Conservation (phyloP, 2,797 vertebrate genomes). For the Sebastes trivittatus region DNA sequence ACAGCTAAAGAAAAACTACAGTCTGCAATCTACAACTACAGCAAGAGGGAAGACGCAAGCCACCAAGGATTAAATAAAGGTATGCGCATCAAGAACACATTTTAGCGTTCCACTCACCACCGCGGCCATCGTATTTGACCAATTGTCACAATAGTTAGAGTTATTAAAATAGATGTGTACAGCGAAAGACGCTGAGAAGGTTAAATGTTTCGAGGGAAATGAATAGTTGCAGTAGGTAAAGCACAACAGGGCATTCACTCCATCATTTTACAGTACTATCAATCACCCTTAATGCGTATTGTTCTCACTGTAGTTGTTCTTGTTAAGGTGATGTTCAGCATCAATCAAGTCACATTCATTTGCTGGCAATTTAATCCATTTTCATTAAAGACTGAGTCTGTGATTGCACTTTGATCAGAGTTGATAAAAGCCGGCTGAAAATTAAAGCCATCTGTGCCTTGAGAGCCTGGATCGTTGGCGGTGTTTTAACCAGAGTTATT, state of each 20-base stretch:
- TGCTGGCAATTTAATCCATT: constrained; percentile 58
- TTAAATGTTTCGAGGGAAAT: neutral
- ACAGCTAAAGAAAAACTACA: too few relatives aligned
- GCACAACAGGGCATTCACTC: constrained; percentile 12
- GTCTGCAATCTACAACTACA: too few relatives aligned
- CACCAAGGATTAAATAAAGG: too few relatives aligned
- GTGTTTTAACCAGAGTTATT: constrained; percentile 49
- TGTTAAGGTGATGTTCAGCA: constrained; percentile 64
- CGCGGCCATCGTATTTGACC: rapidly evolving
- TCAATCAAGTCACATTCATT: constrained; percentile 65
- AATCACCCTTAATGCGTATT: constrained; percentile 57
- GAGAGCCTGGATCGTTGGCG: constrained; percentile 40
- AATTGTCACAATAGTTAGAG: rapidly evolving
- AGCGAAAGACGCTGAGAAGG: neutral
- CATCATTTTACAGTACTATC: constrained; percentile 45
- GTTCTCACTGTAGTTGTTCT: constrained; percentile 50
- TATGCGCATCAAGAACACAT: neutral
- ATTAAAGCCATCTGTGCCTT: constrained; percentile 51
- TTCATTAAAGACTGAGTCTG: constrained; percentile 53
- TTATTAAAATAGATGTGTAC: neutral
- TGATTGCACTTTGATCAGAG: constrained; percentile 64
- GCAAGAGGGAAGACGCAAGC: too few relatives aligned
- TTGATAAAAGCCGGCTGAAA: constrained; percentile 61
- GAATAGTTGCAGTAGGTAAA: constrained; percentile 6
- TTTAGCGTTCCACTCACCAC: too few relatives aligned